Base-by-base conservation (phyloP, 1,140 invertebrate species). In the Bombyx mori region DNA sequence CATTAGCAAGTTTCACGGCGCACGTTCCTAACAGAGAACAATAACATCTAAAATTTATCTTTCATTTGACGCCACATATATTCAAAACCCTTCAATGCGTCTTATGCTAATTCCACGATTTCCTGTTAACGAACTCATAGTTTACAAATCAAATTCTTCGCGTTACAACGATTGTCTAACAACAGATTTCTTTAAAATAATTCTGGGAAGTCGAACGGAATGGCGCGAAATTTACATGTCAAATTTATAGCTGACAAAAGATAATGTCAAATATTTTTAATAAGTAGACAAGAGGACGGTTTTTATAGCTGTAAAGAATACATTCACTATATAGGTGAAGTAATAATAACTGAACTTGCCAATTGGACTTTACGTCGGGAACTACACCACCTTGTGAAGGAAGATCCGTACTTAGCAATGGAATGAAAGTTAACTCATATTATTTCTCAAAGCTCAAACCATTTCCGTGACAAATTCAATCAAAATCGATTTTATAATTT, bases 91-190 rank as follows among this genome's bases (percentile, higher is more conserved):
- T 64, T 66, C 66, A 66, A 69, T 79, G 77, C 77, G 76, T 75
- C 74, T 79, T 82, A 83, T 83, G 77, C 73, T 73, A 78, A 81
- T 81, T 57, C 68, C 55, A 68, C 60, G 66, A 67, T 77, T 84
- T 81, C 75, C 77, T 77, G 76, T 66, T 73, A 79, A 45, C 22
- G 26, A 35, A 35, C 51, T 35, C 6, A 69, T 22, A n/a, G n/a
- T 18, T 49, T 49, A 18, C 12, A 49, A 18, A 49, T 49, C 48
- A 22, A 49, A n/a, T 46, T 8, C 9, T 49, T 18, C 52, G 74
- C 79, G 71, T 77, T 71, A 68, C 69, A 72, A 64, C 68, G 68
- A 75, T 79, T 77, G 74, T 75, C 67, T 63, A 52, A 64, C 60
- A 67, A 35, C 61, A 42, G 48, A 63, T 72, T 66, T 62, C 62